Conservation (phyloP, 2,888 invertebrate genomes). For the Tetropium fuscum region DNA sequence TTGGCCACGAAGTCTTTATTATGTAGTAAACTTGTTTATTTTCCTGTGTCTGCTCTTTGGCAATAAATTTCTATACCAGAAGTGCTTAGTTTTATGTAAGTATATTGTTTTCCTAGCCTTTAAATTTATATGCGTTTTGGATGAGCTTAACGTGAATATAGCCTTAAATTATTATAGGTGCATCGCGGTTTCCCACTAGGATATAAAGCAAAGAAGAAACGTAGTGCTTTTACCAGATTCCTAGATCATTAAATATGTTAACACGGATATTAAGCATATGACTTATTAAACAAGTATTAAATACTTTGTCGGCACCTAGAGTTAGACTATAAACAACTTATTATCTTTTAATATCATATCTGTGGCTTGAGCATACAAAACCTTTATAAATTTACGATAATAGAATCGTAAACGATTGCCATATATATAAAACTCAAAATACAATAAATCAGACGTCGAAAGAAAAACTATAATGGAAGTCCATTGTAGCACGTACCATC, state of each 20-base stretch:
- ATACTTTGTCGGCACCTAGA: constrained; percentile 30
- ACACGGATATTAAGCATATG: constrained; percentile 25
- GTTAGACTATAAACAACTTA: constrained; percentile 8
- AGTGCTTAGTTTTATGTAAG: background rate
- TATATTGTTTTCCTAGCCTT: constrained; percentile 2
- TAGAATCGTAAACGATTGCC: constrained; percentile 16
- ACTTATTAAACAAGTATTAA: constrained; percentile 22
- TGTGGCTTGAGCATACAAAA: constrained; percentile 13
- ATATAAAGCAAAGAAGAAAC: background rate
- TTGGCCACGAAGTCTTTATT: constrained; percentile 6
- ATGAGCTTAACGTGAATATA: background rate
- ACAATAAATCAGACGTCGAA: constrained; percentile 8
- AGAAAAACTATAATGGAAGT: constrained; percentile 13
- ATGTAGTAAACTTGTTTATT: constrained; percentile 8
- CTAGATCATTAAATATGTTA: constrained; percentile 26
- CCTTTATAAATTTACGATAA: constrained; percentile 18
- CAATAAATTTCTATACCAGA: constrained; percentile 4
- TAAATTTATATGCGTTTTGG: constrained; percentile 7
- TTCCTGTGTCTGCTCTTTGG: background rate
- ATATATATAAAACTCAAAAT: constrained; percentile 13
- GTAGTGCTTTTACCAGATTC: constrained; percentile 3
- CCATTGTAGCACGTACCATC: constrained; percentile 14
- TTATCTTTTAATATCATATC: constrained; percentile 11
- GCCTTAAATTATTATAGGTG: background rate
- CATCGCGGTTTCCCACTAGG: background rate